Evolutionary conservation across 2,113 vertebrate genomes (phyloP).

Genomic region (Eidolon helvum): DNA sequence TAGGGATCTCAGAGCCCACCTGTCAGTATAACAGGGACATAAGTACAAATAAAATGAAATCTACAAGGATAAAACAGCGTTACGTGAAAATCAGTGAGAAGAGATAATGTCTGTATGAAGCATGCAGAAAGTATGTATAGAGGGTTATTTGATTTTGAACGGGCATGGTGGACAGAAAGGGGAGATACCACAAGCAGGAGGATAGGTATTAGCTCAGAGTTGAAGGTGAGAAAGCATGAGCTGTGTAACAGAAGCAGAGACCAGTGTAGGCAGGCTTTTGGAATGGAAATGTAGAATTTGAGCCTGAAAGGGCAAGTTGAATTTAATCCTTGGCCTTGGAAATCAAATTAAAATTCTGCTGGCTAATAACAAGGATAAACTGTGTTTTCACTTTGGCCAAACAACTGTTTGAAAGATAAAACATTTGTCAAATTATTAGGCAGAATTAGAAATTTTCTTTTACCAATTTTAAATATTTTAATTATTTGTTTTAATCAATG

Average conservation of each 20-base stretch:
- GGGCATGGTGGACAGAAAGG: neutral
- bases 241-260: neutral
- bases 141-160: neutral
- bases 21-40: neutral
- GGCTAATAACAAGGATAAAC: neutral
- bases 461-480: neutral
- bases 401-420: neutral
- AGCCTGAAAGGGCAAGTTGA: neutral
- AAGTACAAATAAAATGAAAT: neutral
- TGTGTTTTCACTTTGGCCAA: neutral
- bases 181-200: neutral
- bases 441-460: neutral
- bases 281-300: neutral
- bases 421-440: neutral
- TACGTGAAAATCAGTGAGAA: neutral
- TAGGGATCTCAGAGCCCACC: neutral
- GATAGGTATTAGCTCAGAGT: neutral
- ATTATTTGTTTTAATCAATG: neutral
- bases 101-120: neutral
- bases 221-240: neutral
- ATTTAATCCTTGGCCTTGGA: neutral
- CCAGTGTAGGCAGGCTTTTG: neutral
- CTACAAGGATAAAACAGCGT: neutral
- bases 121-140: neutral
- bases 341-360: neutral